phyloP scores from a whole-genome alignment of 35 echinoderm and acorn worm species.

The Acanthaster planci region DNA sequence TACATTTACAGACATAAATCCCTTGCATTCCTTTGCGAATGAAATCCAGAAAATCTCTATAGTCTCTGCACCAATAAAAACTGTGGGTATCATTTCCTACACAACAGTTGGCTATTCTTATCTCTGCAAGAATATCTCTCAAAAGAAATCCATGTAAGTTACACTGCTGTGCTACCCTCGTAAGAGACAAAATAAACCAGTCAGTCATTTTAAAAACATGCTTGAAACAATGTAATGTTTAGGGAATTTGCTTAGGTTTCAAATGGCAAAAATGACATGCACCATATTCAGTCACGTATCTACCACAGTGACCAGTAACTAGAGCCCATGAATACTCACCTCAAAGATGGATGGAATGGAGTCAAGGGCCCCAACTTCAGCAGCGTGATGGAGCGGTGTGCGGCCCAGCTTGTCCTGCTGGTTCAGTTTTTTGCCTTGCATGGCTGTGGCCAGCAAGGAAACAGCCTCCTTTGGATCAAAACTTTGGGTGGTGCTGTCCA shows the following conservation, averaged over 20 bases:
- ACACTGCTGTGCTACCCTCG: too few species aligned
- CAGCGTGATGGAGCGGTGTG: constrained; percentile 86
- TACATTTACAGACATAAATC: too few species aligned
- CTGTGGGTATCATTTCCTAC: too few species aligned
- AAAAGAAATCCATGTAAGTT: too few species aligned
- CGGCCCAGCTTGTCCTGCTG: constrained; percentile 55
- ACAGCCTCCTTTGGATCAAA: constrained; percentile 83
- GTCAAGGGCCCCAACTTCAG: constrained; percentile 79
- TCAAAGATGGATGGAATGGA: constrained; percentile 75
- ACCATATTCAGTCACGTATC: background rate
- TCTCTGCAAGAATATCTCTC: too few species aligned
- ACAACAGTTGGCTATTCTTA: too few species aligned
- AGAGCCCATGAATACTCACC: constrained; percentile 16
- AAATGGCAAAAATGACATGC: background rate
- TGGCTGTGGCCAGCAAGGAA: constrained; percentile 59
- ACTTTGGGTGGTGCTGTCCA: too few species aligned
- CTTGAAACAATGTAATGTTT: background rate
- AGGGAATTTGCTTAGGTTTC: background rate
- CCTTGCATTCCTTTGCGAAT: too few species aligned
- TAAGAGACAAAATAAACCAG: background rate
- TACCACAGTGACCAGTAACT: background rate
- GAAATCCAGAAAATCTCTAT: too few species aligned
- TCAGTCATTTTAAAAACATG: background rate
- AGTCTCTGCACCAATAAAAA: too few species aligned
- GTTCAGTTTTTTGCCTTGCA: constrained; percentile 67